Evolutionary conservation across 2,888 invertebrate species (phyloP), one percentile per base, ranked within the genome.

Genomic region (Deilephila porcellus): DNA sequence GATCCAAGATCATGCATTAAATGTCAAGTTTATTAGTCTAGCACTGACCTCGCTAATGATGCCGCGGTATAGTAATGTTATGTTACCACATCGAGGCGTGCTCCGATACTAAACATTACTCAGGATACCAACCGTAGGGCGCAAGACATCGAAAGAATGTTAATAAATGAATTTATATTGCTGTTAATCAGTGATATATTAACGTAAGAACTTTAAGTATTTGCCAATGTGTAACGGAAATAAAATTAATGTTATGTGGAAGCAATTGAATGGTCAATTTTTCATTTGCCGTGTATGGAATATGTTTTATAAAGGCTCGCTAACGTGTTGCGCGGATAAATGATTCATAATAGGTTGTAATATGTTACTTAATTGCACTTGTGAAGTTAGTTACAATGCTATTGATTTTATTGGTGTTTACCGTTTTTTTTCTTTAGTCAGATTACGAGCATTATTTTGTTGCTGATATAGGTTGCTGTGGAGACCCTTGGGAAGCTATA

Each of bases 21-120:
- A 84, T 84, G 84, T 80, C 82, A 81, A 81, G 82, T 76, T 78
- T 82, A 80, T 79, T 83, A 78, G 81, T 77, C 83, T 82, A 83
- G 82, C 75, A 76, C 73, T 79, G 80, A 74, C 84, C 82, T 83
- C 79, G 75, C 72, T 60, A 45, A 67, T 20, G 64, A 67, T 67
- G 45, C 45, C 60, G n/a, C 29, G 45, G 45, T 45, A 72, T 71
- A 67, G 71, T 72, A 75, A 70, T 25, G 25, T 37, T 20, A 37
- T 64, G 45, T 64, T 45, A 64, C 37, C 8, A 62, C 63, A 63
- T n/a, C 34, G 14, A 63, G 34, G 63, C 32, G 32, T 34, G 32
- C 19, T 34, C 37, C 45, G 45, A 45, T 64, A 37, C 37, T 63
- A 45, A 64, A 52, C 25, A n/a, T 17, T 14, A 45, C 14, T 45